Evolutionary conservation across 2,888 invertebrate species (phyloP).

Genomic region (Drosophila silvestris): DNA sequence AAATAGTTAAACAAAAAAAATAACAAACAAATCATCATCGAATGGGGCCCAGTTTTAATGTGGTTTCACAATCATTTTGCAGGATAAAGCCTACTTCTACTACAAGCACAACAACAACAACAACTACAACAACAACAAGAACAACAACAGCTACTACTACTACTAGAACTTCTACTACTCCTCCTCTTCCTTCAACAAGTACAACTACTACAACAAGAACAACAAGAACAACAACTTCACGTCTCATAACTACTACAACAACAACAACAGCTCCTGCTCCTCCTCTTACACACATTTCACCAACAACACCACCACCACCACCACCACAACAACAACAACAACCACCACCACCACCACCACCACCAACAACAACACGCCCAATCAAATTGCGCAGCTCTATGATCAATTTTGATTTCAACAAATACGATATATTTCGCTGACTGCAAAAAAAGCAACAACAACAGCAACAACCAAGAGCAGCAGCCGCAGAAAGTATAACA

Average conservation of each 20-base stretch:
- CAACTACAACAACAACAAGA: slow-evolving; percentile 52
- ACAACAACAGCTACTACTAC: slow-evolving; percentile 73
- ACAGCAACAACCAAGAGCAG: slow-evolving; percentile 34
- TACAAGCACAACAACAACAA: slow-evolving; percentile 82
- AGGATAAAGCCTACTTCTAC: slow-evolving; percentile 85
- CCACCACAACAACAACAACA: slow-evolving; percentile 35
- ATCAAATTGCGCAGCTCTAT: slow-evolving; percentile 56
- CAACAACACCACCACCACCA: slow-evolving; percentile 49
- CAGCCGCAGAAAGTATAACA: slow-evolving; percentile 32
- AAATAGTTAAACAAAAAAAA: slow-evolving; percentile 32
- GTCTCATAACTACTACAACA: slow-evolving; percentile 62
- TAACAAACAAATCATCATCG: slow-evolving; percentile 35
- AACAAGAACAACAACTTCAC: slow-evolving; percentile 73
- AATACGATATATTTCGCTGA: slow-evolving; percentile 75
- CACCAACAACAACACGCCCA: slow-evolving; percentile 36
- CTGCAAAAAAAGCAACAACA: slow-evolving; percentile 43
- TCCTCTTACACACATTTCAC: slow-evolving; percentile 82
- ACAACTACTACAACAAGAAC: slow-evolving; percentile 77
- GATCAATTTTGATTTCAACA: slow-evolving; percentile 64
- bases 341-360: slow-evolving; percentile 35
- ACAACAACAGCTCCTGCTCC: slow-evolving; percentile 79
- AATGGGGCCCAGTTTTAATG: slow-evolving; percentile 82
- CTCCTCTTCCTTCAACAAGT: slow-evolving; percentile 83
- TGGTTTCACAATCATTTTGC: slow-evolving; percentile 85
- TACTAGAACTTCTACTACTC: slow-evolving; percentile 79